Base-by-base conservation (phyloP, 2,888 invertebrate species). In the Leptarthrus brevirostris region DNA sequence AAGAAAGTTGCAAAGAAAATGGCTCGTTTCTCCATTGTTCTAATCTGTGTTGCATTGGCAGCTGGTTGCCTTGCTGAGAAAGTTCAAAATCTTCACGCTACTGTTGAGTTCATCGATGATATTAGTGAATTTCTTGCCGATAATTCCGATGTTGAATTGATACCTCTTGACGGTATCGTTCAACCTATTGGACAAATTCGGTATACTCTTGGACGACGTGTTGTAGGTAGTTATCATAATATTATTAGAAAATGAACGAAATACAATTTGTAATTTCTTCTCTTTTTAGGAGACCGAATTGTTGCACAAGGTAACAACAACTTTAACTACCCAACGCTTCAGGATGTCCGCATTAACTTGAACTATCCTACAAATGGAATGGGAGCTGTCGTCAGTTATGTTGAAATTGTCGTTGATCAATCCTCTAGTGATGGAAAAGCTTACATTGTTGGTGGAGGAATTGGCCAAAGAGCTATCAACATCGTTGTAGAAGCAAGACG, bases 401-500 rank as follows among this genome's bases (percentile, higher is more conserved):
- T 73, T 52, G 56, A 72, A 26, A 58, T 77, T 36, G n/a, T 16
- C 12, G 75, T 74, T 61, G 53, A 74, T 2, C 77, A 77, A 53
- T 74, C 70, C 26, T 53, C 74, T n/a, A 71, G 61, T 36, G 14
- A 54, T 22, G 75, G 77, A 2, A 26, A 70, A 24, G 74, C 61
- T 1, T 76, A 75, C 40, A 54, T 77, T 8, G 30, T 61, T n/a
- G 16, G 58, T 8, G 76, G 77, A 24, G 77, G 77, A 2, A 75
- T 77, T 73, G 76, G 76, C 0, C 72, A 76, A 69, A 53, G 76
- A 0, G 8, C 16, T 2, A 75, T 77, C 36, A 12, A 14, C 2
- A 8, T 76, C 22, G 54, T 74, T 56, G 20, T 77, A n/a, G 74
- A 77, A 56, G 72, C 74, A 4, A 64, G 26, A 3, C 77, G 80